phyloP scores from a whole-genome alignment of 2,797 vertebrate species.

The Tokudaia tokunoshimensis region DNA sequence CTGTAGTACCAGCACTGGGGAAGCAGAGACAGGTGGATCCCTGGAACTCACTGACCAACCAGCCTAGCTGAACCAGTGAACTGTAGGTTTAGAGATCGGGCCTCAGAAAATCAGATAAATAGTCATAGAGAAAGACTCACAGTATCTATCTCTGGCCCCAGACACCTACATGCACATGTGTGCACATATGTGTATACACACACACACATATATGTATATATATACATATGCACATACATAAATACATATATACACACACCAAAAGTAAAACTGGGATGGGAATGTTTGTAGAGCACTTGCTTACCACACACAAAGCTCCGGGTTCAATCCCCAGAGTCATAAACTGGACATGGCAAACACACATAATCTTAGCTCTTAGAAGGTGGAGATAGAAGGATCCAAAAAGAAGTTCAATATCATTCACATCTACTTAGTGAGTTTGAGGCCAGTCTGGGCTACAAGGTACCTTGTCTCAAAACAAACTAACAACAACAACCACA shows the following conservation, averaged over 20 bases:
- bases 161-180: not conserved
- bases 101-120: not conserved
- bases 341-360: not conserved
- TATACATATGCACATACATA: not conserved
- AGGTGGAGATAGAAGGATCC: not conserved
- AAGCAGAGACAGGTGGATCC: not conserved
- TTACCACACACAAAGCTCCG: not conserved
- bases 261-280: not conserved
- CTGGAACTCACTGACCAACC: not conserved
- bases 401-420: too few species aligned
- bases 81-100: not conserved
- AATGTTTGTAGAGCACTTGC: not conserved
- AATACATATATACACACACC: not conserved
- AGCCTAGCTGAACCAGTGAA: not conserved
- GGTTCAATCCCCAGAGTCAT: not conserved
- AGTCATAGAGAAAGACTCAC: not conserved
- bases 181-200: not conserved
- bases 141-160: not conserved
- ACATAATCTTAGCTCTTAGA: not conserved
- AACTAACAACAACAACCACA: not conserved
- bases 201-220: not conserved
- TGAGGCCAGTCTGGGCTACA: not conserved
- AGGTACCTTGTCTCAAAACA: not conserved
- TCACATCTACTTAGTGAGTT: not conserved
- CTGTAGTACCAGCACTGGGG: not conserved